These are phyloP conservation scores for Strix aluco DNA, from an alignment of 2,113 vertebrate species.

Conservation along the genomic window DNA sequence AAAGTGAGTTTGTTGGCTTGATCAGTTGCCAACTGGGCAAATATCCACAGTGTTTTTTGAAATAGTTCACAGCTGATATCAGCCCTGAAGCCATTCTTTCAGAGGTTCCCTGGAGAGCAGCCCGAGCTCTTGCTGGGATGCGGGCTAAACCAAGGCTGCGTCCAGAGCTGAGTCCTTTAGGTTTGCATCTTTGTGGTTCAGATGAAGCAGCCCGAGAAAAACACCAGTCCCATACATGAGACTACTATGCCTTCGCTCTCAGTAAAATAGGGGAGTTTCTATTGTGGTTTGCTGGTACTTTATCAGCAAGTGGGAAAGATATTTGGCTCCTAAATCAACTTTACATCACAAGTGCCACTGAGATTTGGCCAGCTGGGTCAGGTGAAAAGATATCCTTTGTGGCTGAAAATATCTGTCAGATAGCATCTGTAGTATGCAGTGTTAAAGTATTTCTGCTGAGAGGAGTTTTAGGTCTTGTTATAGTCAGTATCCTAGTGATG, in stretches of 20 bases:
- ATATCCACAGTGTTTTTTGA: background rate
- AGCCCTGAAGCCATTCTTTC: background rate
- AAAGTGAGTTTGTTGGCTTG: background rate
- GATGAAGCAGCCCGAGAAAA: background rate
- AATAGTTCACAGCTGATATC: background rate
- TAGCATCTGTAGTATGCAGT: background rate
- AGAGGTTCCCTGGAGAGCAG: background rate
- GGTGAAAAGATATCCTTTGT: background rate
- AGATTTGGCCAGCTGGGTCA: background rate
- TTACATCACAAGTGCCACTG: background rate
- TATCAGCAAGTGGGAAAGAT: background rate
- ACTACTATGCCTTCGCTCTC: background rate
- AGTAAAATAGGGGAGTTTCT: background rate
- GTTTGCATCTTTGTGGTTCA: accelerated
- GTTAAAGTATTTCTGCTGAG: background rate
- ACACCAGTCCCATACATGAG: accelerated
- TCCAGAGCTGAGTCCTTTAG: background rate
- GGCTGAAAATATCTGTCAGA: background rate
- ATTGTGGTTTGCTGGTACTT: background rate
- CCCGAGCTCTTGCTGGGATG: background rate
- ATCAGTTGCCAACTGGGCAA: background rate
- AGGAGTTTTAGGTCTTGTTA: background rate
- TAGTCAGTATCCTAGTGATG: background rate
- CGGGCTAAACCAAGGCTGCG: background rate
- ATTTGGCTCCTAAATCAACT: background rate